A percentile compares a stretch with the other conserved stretches of the same genome.
Conservation (phyloP, 1,140 invertebrate genomes). For the Helicoverpa zea region DNA sequence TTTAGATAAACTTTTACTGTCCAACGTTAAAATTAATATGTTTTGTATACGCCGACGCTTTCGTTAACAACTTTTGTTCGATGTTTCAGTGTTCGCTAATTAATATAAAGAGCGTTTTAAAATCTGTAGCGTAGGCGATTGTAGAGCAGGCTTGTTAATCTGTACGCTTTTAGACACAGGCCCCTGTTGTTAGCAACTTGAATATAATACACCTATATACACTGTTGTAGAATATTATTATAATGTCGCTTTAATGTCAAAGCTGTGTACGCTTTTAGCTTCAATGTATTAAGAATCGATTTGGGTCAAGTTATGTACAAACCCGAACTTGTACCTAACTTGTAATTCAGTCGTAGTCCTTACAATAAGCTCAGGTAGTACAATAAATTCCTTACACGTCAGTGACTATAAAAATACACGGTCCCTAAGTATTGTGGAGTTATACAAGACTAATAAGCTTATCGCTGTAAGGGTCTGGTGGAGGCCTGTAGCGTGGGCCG, state of each 20-base stretch:
- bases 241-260: background rate
- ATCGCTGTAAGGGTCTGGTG: background rate
- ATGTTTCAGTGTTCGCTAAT: background rate
- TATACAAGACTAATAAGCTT: slow-evolving; percentile 13
- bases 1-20: slow-evolving; percentile 32
- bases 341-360: background rate
- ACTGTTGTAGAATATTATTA: background rate
- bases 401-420: background rate
- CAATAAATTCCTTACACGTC: slow-evolving; percentile 1
- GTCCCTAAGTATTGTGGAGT: background rate
- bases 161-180: background rate
- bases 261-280: background rate
- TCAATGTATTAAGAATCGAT: background rate
- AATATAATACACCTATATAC: background rate
- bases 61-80: background rate
- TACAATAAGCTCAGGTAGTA: background rate
- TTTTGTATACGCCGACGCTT: background rate
- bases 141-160: background rate
- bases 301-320: background rate
- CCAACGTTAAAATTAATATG: slow-evolving; percentile 43
- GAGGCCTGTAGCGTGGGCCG: background rate
- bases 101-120: background rate
- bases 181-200: background rate
- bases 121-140: background rate
- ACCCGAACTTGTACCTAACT: background rate